Evolutionary conservation across 2,113 vertebrate genomes (phyloP).

Genomic region (Nymphicus hollandicus): DNA sequence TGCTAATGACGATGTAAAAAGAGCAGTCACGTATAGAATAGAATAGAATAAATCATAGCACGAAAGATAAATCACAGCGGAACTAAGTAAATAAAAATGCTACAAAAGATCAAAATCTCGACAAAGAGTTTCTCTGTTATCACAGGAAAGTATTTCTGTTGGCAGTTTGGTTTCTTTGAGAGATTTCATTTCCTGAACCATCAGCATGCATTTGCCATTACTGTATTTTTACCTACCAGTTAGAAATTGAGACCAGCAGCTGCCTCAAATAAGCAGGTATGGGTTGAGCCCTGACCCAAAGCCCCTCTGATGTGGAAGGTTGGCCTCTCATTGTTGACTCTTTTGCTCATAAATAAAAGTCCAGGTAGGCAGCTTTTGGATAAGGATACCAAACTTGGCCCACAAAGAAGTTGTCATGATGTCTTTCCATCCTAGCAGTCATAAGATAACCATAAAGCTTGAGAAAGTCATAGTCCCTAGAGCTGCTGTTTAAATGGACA

Average conservation of each 20-base stretch:
- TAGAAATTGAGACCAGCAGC: not conserved
- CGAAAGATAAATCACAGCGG: constrained; percentile 34
- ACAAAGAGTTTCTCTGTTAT: not conserved
- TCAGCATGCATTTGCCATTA: not conserved
- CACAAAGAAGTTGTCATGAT: not conserved
- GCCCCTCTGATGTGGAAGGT: accelerated
- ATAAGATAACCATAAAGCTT: not conserved
- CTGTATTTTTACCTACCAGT: not conserved
- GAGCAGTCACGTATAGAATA: not conserved
- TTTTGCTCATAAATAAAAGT: not conserved
- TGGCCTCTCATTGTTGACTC: not conserved
- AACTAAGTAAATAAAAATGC: constrained; percentile 8
- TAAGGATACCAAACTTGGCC: not conserved
- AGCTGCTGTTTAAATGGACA: not conserved
- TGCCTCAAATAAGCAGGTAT: not conserved
- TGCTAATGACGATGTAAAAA: constrained; percentile 28
- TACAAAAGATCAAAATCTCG: constrained; percentile 23
- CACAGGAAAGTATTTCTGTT: constrained; percentile 23
- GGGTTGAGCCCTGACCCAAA: not conserved
- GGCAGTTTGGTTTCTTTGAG: constrained; percentile 2
- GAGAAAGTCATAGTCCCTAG: accelerated
- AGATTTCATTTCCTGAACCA: not conserved
- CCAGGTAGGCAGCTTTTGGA: not conserved
- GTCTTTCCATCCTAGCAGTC: accelerated
- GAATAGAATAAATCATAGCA: constrained; percentile 41